Evolutionary conservation across 2,888 invertebrate genomes (phyloP), one percentile per base, ranked within the genome.

Genomic region (Marronus borbonicus): DNA sequence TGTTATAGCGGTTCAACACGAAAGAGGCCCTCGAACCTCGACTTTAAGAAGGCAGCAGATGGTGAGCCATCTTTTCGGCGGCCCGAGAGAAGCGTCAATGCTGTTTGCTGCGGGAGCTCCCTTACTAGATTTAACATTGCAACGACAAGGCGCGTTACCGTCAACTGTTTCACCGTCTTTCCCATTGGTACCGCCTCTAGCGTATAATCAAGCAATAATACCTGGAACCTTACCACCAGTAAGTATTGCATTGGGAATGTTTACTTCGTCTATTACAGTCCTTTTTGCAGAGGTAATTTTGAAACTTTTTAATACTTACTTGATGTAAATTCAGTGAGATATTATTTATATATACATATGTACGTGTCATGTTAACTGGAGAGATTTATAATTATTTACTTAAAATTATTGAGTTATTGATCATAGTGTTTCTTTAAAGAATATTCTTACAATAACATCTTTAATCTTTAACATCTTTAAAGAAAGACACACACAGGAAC

Each of bases 31-130:
- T 0, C 91, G 99, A 66, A 98, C 96, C 87, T 97, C 98, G 0
- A 98, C 98, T 0, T 90, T 99, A 49, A 93, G 97, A 4, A 93
- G 98, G 14, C 98, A 98, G 90, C 98, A 98, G 90, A 96, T 98
- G 93, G 95, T 76, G n/a, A 69, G 95, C 2, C 89, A 95, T 82
- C 94, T 93, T 85, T 91, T 95, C 84, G 95, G 95, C 85, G 96
- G 94, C 75, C 91, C 88, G 1, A 85, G 85, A 28, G 86, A 86
- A 1, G 80, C 84, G 76, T 55, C 55, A 5, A 85, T 89, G 74
- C 12, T 79, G 12, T 80, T 83, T 3, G 81, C 86, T 7, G 85
- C 87, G 10, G 82, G 87, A 3, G 86, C 89, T 2, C 85, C 87
- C 1, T 86, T 89, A n/a, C 81, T 90, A 4, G 92, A 93, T 83